Evolutionary conservation across 2,113 vertebrate genomes (phyloP).

Genomic region (Eulacestoma nigropectus): DNA sequence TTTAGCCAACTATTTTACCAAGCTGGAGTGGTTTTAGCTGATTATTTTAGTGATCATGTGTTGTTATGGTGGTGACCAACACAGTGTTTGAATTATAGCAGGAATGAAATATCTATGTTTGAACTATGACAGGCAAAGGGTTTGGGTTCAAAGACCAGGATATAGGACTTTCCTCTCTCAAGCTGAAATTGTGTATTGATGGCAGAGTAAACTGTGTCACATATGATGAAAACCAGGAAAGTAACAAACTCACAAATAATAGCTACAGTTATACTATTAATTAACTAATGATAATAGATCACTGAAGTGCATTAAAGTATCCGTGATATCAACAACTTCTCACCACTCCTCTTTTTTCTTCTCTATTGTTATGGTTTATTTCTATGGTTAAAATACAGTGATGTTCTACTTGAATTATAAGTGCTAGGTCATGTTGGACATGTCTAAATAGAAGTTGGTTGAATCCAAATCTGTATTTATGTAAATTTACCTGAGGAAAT

Average conservation of each 20-base stretch:
- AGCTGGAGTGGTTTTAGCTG: not conserved
- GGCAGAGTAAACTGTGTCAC: not conserved
- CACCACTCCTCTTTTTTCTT: rapidly evolving
- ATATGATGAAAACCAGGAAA: not conserved
- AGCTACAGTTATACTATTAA: not conserved
- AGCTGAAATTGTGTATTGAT: not conserved
- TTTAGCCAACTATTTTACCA: not conserved
- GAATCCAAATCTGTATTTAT: not conserved
- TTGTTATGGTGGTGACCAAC: not conserved
- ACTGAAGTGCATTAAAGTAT: not conserved
- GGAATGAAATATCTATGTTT: not conserved
- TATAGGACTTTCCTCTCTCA: rapidly evolving
- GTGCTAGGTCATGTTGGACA: not conserved
- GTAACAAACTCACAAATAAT: not conserved
- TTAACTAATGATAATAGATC: not conserved
- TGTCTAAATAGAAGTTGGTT: not conserved
- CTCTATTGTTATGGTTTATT: not conserved
- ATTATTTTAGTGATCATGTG: not conserved
- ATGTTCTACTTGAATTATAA: not conserved
- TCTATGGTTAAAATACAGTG: not conserved
- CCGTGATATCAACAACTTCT: not conserved
- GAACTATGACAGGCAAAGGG: not conserved
- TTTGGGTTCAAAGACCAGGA: not conserved
- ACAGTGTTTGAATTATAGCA: not conserved
- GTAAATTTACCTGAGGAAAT: not conserved